A percentile compares a stretch with the other conserved stretches of the same genome.
Evolutionary conservation across 2,888 invertebrate species (phyloP).

Genomic region (Drosophila anomelani): DNA sequence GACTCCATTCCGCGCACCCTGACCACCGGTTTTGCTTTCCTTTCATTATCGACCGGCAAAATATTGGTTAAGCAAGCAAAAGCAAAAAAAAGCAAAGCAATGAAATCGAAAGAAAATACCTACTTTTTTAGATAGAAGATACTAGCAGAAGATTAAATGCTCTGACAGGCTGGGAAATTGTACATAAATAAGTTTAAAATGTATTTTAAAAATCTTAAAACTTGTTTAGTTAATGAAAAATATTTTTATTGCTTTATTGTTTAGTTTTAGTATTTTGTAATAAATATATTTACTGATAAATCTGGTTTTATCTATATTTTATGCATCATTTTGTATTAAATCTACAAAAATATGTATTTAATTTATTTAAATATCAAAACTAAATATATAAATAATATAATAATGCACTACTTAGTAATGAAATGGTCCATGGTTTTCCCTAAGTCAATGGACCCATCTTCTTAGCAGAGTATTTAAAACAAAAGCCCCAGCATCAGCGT

Average conservation of each 20-base stretch:
- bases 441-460: not conserved
- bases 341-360: not conserved
- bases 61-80: conserved; percentile 77
- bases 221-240: not conserved
- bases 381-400: not conserved
- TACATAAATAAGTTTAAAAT: not conserved
- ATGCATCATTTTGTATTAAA: not conserved
- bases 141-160: conserved; percentile 2
- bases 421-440: not conserved
- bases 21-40: conserved; percentile 72
- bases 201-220: not conserved
- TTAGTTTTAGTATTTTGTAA: too few species aligned
- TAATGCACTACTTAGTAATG: too few species aligned
- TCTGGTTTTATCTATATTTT: not conserved
- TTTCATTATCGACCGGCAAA: conserved; percentile 80
- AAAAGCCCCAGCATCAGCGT: conserved; percentile 74
- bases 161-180: not conserved
- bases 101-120: conserved; percentile 72
- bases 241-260: too few species aligned
- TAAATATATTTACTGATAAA: fast-evolving
- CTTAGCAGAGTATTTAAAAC: conserved; percentile 7
- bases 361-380: not conserved
- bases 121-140: not conserved
- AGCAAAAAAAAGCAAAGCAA: conserved; percentile 54
- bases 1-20: conserved; percentile 2